Percentiles rank a stretch among this genome's conserved stretches.
Evolutionary conservation across 2,113 vertebrate species (phyloP).

Genomic region (Budorcas taxicolor): DNA sequence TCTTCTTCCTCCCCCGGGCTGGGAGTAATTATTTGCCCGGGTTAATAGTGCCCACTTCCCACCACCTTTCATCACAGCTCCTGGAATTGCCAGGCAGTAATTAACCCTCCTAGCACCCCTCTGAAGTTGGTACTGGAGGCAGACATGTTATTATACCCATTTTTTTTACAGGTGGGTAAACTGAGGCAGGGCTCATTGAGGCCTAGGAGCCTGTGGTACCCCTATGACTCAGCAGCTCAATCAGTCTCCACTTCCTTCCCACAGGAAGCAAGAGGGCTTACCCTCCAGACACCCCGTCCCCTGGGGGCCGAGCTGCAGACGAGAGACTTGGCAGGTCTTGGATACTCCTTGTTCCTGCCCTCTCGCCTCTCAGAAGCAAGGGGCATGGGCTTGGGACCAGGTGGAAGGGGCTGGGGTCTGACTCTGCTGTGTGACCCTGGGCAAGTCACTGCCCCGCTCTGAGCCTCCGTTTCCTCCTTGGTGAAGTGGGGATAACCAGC

Average conservation of each 20-base stretch:
- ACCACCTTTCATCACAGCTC: slow-evolving; percentile 55
- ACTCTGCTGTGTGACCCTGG: neutral
- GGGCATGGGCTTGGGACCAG: rapidly evolving
- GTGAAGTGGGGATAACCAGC: neutral
- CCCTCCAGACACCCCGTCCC: neutral
- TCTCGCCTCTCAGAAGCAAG: too few species aligned
- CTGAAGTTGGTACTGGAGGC: slow-evolving; percentile 59
- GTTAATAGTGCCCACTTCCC: slow-evolving; percentile 40
- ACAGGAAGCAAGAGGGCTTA: neutral
- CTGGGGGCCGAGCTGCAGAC: neutral
- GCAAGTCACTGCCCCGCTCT: neutral
- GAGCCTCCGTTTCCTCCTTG: neutral
- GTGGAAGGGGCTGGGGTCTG: neutral
- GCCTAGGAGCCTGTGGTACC: slow-evolving; percentile 4
- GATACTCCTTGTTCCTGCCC: neutral
- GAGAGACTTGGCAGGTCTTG: too few species aligned
- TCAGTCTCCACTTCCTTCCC: neutral
- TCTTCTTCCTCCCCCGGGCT: neutral
- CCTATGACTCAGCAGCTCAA: slow-evolving; percentile 45
- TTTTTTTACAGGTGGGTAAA: slow-evolving; percentile 62
- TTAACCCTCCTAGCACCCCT: slow-evolving; percentile 54
- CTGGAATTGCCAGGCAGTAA: slow-evolving; percentile 45
- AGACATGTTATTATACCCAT: slow-evolving; percentile 63
- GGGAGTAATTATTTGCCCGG: slow-evolving; percentile 14
- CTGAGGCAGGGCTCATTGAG: slow-evolving; percentile 50